These are phyloP conservation scores for Pogonomyrmex californicus DNA, from an alignment of 1,140 invertebrate species.

Conservation along the genomic window DNA sequence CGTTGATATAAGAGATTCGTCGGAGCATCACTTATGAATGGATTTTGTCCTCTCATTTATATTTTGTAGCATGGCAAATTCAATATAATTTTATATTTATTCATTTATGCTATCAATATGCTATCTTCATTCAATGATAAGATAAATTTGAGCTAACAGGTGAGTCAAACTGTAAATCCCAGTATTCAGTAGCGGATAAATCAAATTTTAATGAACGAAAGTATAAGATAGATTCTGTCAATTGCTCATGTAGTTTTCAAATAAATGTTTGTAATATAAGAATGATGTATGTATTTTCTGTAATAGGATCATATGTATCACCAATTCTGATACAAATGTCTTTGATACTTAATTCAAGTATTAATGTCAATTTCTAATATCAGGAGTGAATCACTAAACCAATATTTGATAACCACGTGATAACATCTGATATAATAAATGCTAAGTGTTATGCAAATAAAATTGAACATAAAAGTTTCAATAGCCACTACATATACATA, in stretches of 20 bases:
- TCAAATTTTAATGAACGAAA: too few relatives aligned
- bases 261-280: too few relatives aligned
- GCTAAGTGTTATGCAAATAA: background rate
- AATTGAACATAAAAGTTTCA: background rate
- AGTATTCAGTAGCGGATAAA: too few relatives aligned
- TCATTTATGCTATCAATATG: background rate
- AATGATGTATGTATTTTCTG: too few relatives aligned
- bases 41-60: background rate
- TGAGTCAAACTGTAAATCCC: background rate
- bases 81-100: background rate
- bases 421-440: background rate
- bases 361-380: background rate
- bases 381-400: background rate
- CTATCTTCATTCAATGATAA: constrained; percentile 14
- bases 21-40: background rate
- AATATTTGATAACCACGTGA: background rate
- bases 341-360: background rate
- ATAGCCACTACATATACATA: background rate
- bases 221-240: too few relatives aligned
- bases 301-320: background rate
- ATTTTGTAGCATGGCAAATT: background rate
- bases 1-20: background rate
- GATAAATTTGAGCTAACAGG: background rate
- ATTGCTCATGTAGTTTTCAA: too few relatives aligned
- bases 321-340: background rate